phyloP scores from a whole-genome alignment of 2,113 vertebrate species.

The Aspiorhynchus laticeps region DNA sequence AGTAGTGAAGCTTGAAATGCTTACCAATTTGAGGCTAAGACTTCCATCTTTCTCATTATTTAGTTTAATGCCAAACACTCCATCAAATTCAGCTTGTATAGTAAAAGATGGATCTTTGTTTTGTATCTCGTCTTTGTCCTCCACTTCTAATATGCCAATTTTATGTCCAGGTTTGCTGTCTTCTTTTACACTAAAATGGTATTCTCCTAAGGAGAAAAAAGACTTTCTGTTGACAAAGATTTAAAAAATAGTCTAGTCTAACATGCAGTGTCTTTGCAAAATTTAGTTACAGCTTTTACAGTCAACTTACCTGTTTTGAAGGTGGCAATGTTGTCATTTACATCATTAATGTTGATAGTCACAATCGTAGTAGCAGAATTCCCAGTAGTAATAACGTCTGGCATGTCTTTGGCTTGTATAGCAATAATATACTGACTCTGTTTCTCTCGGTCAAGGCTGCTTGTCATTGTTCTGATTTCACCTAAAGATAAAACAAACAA shows the following conservation, averaged over 20 bases:
- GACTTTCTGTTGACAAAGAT: not conserved
- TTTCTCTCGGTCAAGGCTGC: slow-evolving; percentile 84
- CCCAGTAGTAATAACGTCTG: slow-evolving; percentile 65
- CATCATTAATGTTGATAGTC: slow-evolving; percentile 80
- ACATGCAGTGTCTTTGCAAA: not conserved
- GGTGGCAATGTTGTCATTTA: slow-evolving; percentile 89
- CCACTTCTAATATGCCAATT: slow-evolving; percentile 79
- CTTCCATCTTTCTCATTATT: slow-evolving; percentile 80
- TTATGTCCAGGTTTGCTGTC: slow-evolving; percentile 74
- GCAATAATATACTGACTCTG: slow-evolving; percentile 79
- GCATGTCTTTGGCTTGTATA: slow-evolving; percentile 84
- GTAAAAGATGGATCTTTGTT: slow-evolving; percentile 86
- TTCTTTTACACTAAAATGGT: slow-evolving; percentile 81
- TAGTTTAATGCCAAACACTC: slow-evolving; percentile 76
- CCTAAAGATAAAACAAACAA: slow-evolving; percentile 60
- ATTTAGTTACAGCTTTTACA: not conserved
- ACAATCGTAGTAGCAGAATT: slow-evolving; percentile 82
- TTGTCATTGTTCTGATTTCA: slow-evolving; percentile 74
- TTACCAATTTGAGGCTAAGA: slow-evolving; percentile 86
- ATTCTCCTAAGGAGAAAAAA: slow-evolving; percentile 63
- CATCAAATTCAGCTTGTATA: slow-evolving; percentile 66
- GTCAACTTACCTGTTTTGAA: slow-evolving; percentile 81
- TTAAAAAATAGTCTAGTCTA: not conserved
- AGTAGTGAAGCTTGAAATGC: not conserved
- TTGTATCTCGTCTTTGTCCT: slow-evolving; percentile 86